Base-by-base conservation (phyloP, 2,797 vertebrate species). In the Pachyuromys duprasi region DNA sequence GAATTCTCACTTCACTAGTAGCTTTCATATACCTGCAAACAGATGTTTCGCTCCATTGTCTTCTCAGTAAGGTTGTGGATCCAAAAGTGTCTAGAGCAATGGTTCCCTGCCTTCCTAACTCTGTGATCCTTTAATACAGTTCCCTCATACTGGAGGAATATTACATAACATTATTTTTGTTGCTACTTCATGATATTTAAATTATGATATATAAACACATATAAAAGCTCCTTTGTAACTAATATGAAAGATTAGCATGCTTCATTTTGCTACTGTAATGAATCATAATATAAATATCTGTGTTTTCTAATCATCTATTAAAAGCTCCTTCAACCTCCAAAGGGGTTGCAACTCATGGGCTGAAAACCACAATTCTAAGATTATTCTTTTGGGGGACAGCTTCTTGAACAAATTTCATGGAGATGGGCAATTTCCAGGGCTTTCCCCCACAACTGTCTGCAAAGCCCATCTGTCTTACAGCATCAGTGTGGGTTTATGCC, bases 1-100 rank as follows among this genome's bases (percentile, higher is more conserved):
- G 83, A 87, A 93, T 90, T 94, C 80, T 92, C 15, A 75, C 33
- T 45, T 53, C 45, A 11, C 36, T 83, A 31, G n/a, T 72, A 83
- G 53, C 76, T 63, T 87, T 87, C 20, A 93, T 72, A 45, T 78
- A 24, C 42, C 14, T 78, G 15, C 22, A 70, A 24, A 75, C 45
- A 91, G 78, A 8, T 20, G 55, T 78, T 94, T 82, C 89, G 69
- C 76, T 53, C 33, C 67, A 55, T 53, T 95, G 83, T 57, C 87
- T 94, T 70, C 42, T 95, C 49, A 82, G 28, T 95, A 83, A 14
- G 39, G 78, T 26, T 2, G 26, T 86, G 26, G 18, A 6, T 3
- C 42, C 42, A 15, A 69, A 89, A 84, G 18, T 67, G 22, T 80
- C 55, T 79, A 36, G 24, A 62, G 17, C 1, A 62, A 39, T 74